Conservation (phyloP, 2,888 invertebrate species). For the Smittia sp. region DNA sequence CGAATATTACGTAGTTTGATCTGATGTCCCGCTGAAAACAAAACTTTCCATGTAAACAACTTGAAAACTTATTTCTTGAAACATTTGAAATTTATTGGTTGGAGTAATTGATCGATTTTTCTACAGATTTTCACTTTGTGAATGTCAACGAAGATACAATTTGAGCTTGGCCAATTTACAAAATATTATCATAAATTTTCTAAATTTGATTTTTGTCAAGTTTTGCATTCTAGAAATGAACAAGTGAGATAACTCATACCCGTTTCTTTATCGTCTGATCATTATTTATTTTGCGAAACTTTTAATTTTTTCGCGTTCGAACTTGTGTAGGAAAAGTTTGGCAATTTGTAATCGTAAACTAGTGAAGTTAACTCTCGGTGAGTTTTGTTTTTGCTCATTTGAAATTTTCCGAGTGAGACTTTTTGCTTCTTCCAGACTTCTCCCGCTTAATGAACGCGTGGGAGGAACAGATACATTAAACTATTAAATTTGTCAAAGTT, state of each 20-base stretch:
- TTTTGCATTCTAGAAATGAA: too few species aligned
- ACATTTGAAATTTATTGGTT: slow-evolving; percentile 11
- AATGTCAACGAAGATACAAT: too few species aligned
- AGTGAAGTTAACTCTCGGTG: neutral
- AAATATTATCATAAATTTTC: too few species aligned
- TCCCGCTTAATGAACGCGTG: neutral
- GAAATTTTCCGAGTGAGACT: neutral
- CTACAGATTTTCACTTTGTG: too few species aligned
- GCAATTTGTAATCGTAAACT: slow-evolving; percentile 25
- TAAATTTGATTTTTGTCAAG: too few species aligned
- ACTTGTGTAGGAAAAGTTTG: neutral
- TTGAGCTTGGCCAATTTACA: too few species aligned
- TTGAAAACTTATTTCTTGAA: neutral
- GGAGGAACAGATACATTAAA: neutral
- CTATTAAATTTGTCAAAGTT: slow-evolving; percentile 42
- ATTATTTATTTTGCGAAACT: neutral
- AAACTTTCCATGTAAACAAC: too few species aligned
- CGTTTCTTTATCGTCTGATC: too few species aligned
- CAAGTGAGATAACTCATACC: too few species aligned
- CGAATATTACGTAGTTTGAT: neutral
- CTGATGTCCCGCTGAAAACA: too few species aligned
- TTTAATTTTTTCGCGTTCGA: neutral
- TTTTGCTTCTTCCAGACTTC: neutral
- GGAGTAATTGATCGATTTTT: too few species aligned
- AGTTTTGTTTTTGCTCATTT: neutral